Conservation (phyloP, 2,113 vertebrate species). For the Chlorodrepanis virens region DNA sequence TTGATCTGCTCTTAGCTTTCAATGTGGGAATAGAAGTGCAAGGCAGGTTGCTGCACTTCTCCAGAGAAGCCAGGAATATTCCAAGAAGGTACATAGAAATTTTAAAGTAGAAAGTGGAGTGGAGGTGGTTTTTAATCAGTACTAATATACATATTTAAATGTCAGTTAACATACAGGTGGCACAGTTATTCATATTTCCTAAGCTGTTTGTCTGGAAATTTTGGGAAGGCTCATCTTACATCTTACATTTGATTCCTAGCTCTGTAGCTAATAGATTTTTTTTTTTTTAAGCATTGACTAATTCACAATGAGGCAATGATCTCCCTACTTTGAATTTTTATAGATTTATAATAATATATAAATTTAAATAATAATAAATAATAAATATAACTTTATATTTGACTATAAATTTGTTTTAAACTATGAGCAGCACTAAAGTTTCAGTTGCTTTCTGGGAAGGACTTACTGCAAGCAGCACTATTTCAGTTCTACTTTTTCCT, state of each 20-base stretch:
- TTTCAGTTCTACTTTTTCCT: not conserved
- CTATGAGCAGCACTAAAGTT: not conserved
- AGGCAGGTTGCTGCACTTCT: slow-evolving; percentile 86
- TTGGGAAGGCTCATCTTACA: not conserved
- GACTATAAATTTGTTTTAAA: not conserved
- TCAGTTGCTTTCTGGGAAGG: not conserved
- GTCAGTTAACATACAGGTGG: not conserved
- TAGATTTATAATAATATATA: not conserved
- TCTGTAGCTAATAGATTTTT: not conserved
- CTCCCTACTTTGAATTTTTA: not conserved
- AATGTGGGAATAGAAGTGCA: slow-evolving; percentile 91
- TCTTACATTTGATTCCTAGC: not conserved
- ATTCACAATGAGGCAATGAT: not conserved
- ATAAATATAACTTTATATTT: not conserved
- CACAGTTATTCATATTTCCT: not conserved
- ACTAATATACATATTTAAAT: not conserved
- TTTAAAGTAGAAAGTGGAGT: not conserved
- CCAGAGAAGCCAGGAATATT: slow-evolving; percentile 87
- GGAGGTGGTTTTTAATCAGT: not conserved
- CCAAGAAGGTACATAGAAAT: slow-evolving; percentile 81
- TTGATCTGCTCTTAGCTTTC: slow-evolving; percentile 90
- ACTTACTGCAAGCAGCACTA: not conserved
- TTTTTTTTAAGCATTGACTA: not conserved
- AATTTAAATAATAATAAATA: not conserved
- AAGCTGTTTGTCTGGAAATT: not conserved